Conservation (phyloP, 2,888 invertebrate genomes). For the Sturmia bella region DNA sequence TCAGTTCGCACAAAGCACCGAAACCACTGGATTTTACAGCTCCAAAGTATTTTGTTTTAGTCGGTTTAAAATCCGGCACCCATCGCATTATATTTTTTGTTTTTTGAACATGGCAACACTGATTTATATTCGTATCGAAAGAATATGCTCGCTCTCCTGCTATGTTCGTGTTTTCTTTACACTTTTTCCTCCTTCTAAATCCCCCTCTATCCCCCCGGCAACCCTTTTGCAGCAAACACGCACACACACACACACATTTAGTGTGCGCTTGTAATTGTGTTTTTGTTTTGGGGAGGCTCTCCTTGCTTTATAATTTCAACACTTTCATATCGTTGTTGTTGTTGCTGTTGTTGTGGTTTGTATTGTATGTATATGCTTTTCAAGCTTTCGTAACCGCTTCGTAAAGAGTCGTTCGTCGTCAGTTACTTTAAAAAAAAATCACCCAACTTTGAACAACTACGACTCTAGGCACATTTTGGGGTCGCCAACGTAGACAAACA, state of each 20-base stretch:
- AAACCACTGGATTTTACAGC: too few relatives aligned
- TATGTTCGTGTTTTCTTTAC: conserved; percentile 42
- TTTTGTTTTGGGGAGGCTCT: conserved; percentile 59
- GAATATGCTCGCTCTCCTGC: conserved; percentile 47
- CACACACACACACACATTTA: conserved; percentile 14
- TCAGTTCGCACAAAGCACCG: too few relatives aligned
- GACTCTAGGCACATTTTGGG: conserved; percentile 59
- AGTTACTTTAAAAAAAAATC: too few relatives aligned
- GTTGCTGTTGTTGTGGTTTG: conserved; percentile 16
- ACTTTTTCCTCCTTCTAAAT: conserved; percentile 41
- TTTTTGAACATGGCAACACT: too few relatives aligned
- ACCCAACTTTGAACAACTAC: conserved; percentile 24
- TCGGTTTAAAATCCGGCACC: too few relatives aligned
- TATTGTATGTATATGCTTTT: too few relatives aligned
- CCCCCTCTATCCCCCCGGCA: not conserved
- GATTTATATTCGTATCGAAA: too few relatives aligned
- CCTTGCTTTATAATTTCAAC: conserved; percentile 45
- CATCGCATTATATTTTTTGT: too few relatives aligned
- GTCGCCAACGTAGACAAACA: conserved; percentile 55
- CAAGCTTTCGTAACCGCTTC: conserved; percentile 66
- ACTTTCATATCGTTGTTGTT: not conserved
- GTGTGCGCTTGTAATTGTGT: conserved; percentile 29
- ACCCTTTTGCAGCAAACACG: conserved; percentile 6
- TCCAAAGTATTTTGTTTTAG: too few relatives aligned
- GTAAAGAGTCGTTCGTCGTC: conserved; percentile 27